These are phyloP conservation scores for Elysia crispata DNA, from an alignment of 2,888 invertebrate species.

Conservation along the genomic window DNA sequence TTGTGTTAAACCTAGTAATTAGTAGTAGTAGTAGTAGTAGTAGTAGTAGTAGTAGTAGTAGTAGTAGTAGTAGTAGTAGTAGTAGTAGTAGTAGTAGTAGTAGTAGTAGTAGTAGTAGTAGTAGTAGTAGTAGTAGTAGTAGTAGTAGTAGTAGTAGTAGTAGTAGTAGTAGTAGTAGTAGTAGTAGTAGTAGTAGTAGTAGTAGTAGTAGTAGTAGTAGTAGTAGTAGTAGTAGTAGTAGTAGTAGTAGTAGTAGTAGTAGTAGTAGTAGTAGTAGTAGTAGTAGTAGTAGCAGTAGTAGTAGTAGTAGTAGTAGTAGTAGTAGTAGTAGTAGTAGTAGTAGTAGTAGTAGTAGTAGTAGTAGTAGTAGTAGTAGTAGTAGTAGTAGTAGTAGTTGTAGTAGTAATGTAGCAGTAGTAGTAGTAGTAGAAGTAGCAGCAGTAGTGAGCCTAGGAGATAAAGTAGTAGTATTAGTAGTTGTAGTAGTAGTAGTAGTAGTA, in stretches of 20 bases:
- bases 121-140: slow-evolving; percentile 9
- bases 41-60: slow-evolving; percentile 9
- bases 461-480: too few species aligned
- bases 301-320: slow-evolving; percentile 9
- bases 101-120: slow-evolving; percentile 9
- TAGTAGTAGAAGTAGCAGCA: too few species aligned
- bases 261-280: slow-evolving; percentile 9
- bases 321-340: slow-evolving; percentile 9
- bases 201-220: slow-evolving; percentile 9
- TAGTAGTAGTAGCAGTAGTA: slow-evolving; percentile 9
- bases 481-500: too few species aligned
- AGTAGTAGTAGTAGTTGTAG: slow-evolving; percentile 3
- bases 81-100: slow-evolving; percentile 9
- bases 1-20: too few species aligned
- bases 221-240: slow-evolving; percentile 1
- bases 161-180: slow-evolving; percentile 9
- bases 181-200: slow-evolving; percentile 9
- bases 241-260: slow-evolving; percentile 9
- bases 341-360: slow-evolving; percentile 9
- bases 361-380: slow-evolving; percentile 9
- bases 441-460: too few species aligned
- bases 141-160: slow-evolving; percentile 9
- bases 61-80: slow-evolving; percentile 9
- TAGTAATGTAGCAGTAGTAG: too few species aligned
- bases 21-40: too few species aligned